Evolutionary conservation across 2,888 invertebrate genomes (phyloP).

Genomic region (Ariolimax columbianus): DNA sequence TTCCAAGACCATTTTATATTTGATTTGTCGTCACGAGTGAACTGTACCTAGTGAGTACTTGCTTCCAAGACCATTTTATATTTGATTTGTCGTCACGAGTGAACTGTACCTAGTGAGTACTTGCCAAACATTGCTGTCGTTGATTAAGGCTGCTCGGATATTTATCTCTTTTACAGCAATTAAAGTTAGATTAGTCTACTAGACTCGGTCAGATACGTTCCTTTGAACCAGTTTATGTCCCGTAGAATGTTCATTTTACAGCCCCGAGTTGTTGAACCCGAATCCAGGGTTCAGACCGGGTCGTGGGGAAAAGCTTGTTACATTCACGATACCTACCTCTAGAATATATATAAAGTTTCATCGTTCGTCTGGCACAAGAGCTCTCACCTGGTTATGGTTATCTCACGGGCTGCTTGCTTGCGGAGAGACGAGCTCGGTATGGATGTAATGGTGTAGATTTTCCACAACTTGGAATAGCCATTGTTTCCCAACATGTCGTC

Average conservation of each 20-base stretch:
- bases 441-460: background rate
- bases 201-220: background rate
- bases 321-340: background rate
- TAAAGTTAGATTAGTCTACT: background rate
- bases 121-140: background rate
- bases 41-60: too few species aligned
- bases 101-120: background rate
- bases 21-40: too few species aligned
- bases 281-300: background rate
- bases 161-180: background rate
- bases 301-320: background rate
- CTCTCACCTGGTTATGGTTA: conserved; percentile 2
- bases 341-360: too few species aligned
- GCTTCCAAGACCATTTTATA: background rate
- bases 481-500: background rate
- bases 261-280: background rate
- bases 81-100: conserved; percentile 7
- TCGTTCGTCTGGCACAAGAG: background rate
- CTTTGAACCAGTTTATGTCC: background rate
- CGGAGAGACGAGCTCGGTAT: background rate
- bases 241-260: background rate
- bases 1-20: too few species aligned
- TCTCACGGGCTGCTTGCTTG: background rate
- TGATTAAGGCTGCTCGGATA: background rate
- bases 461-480: background rate